Evolutionary conservation across 2,888 invertebrate species (phyloP).

Genomic region (Galeruca laticollis): DNA sequence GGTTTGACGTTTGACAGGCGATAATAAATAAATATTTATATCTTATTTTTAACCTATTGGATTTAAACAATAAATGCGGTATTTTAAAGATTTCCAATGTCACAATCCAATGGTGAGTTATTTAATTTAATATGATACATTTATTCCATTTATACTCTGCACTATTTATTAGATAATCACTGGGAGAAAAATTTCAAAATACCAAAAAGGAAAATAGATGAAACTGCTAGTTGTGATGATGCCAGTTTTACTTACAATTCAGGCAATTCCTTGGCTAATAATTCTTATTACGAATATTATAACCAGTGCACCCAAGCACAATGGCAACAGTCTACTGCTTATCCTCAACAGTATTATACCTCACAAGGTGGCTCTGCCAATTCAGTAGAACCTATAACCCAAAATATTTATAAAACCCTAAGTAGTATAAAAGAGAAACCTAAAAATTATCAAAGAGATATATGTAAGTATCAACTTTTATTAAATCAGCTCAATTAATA

Average conservation of each 20-base stretch:
- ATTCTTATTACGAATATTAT: slow-evolving; percentile 54
- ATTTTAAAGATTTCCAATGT: slow-evolving; percentile 8
- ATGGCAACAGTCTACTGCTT: slow-evolving; percentile 43
- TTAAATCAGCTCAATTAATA: not conserved
- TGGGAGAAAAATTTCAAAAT: slow-evolving; percentile 51
- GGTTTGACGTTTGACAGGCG: too few relatives aligned
- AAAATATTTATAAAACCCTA: slow-evolving; percentile 51
- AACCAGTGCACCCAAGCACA: slow-evolving; percentile 46
- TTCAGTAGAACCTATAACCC: slow-evolving; percentile 46
- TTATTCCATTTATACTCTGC: not conserved
- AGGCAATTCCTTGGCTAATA: slow-evolving; percentile 48
- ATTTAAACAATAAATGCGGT: too few relatives aligned
- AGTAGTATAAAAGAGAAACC: slow-evolving; percentile 52
- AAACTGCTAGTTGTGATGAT: slow-evolving; percentile 29
- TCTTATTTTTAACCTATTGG: too few relatives aligned
- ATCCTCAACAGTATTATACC: slow-evolving; percentile 35
- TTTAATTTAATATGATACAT: not conserved
- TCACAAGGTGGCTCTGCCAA: slow-evolving; percentile 17
- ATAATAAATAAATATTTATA: too few relatives aligned
- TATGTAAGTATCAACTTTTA: slow-evolving; percentile 50
- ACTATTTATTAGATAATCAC: slow-evolving; percentile 44
- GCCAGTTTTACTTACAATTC: slow-evolving; percentile 20
- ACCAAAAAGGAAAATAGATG: slow-evolving; percentile 49
- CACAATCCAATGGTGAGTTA: slow-evolving; percentile 9
- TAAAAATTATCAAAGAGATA: slow-evolving; percentile 51